phyloP scores from a whole-genome alignment of 2,797 vertebrate genomes.

The Gambusia yucatana region DNA sequence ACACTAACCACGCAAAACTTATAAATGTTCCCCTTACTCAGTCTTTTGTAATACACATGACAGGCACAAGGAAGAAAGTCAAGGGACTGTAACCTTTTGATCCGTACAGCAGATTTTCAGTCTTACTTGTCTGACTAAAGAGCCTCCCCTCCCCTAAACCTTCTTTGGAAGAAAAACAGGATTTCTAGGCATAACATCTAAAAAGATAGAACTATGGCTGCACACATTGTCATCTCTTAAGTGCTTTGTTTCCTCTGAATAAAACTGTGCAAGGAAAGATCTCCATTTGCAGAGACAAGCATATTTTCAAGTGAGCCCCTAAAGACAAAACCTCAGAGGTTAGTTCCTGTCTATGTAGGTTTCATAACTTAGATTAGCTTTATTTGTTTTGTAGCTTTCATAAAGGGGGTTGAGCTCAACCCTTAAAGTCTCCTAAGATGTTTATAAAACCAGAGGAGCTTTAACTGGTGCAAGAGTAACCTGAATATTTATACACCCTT shows the following conservation, averaged over 20 bases:
- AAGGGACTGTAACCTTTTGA: conserved; percentile 46
- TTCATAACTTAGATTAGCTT: conserved; percentile 11
- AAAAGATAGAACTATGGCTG: conserved; percentile 61
- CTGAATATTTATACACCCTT: background rate
- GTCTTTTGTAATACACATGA: conserved; percentile 60
- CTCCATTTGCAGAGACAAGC: conserved; percentile 14
- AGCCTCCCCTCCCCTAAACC: conserved; percentile 41
- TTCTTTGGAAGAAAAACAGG: conserved; percentile 49
- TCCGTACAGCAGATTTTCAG: conserved; percentile 65
- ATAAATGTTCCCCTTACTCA: conserved; percentile 47
- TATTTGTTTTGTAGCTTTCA: conserved; percentile 6
- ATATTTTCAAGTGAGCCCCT: conserved; percentile 30
- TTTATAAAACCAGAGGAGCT: background rate
- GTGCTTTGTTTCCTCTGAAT: conserved; percentile 71
- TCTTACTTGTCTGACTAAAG: conserved; percentile 46
- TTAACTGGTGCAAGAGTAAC: background rate
- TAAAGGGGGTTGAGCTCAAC: conserved; percentile 14
- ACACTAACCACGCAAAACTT: conserved; percentile 59
- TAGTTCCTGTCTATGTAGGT: conserved; percentile 1
- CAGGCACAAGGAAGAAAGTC: conserved; percentile 76
- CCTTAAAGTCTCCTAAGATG: background rate
- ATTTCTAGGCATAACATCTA: conserved; percentile 54
- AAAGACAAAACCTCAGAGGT: conserved; percentile 20
- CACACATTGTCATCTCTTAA: conserved; percentile 66
- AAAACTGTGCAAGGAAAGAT: conserved; percentile 64